Conservation (phyloP, 2,888 invertebrate species). For the Allacma fusca region DNA sequence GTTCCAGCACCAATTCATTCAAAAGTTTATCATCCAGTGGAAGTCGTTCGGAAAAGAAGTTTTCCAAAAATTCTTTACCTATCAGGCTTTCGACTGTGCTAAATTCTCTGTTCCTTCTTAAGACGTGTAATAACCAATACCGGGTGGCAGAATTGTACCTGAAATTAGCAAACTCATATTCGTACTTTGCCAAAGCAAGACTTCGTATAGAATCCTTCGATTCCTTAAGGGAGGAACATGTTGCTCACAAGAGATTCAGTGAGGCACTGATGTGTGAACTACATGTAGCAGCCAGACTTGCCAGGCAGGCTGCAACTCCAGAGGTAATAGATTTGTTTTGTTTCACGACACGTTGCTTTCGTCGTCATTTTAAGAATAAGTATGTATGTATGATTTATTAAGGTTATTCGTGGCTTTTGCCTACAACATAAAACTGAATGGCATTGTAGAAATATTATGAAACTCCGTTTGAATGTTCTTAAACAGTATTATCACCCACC, state of each 20-base stretch:
- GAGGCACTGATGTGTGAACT: constrained; percentile 61
- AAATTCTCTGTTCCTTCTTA: constrained; percentile 58
- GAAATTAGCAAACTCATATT: constrained; percentile 60
- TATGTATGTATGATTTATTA: too few species aligned
- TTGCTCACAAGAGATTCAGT: constrained; percentile 56
- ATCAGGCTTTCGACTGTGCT: constrained; percentile 56
- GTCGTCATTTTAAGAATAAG: too few species aligned
- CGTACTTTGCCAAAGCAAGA: constrained; percentile 58
- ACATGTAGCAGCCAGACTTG: constrained; percentile 60
- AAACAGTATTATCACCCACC: too few species aligned
- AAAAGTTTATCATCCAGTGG: constrained; percentile 44
- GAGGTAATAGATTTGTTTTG: constrained; percentile 48
- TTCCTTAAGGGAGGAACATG: constrained; percentile 56
- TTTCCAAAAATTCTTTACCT: constrained; percentile 49
- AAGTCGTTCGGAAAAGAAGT: constrained; percentile 33
- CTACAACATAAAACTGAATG: too few species aligned
- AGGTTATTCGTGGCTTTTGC: too few species aligned
- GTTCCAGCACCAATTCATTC: constrained; percentile 41
- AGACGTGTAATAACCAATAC: constrained; percentile 59
- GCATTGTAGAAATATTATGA: too few species aligned
- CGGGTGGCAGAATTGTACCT: constrained; percentile 57
- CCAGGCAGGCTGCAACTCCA: constrained; percentile 57
- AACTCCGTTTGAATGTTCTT: too few species aligned
- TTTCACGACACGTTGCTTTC: too few species aligned
- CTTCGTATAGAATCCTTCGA: constrained; percentile 60